Base-by-base conservation (phyloP, 2,888 invertebrate species). In the Ophion costatus region DNA sequence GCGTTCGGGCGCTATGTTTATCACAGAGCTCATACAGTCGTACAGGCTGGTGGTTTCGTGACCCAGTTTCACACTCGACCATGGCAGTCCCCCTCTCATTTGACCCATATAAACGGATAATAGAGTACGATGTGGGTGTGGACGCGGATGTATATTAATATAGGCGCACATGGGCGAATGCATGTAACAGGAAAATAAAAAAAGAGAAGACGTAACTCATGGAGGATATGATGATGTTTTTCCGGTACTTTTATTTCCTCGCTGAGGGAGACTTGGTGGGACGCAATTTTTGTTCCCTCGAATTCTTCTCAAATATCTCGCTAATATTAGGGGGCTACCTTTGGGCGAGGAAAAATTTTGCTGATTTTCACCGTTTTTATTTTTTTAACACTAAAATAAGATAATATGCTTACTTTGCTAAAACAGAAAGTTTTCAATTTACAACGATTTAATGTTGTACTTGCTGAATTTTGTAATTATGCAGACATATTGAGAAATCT, bases 51-150 rank as follows among this genome's bases (percentile, higher is more conserved):
- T 82, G 73, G 75, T 67, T 66, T 82, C 45, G 69, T 85, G 88
- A 87, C 90, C 90, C 77, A 89, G 86, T 90, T 90, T 85, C 63
- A 71, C 78, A 82, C 80, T 57, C 69, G 79, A 80, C 85, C 79
- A 81, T 73, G 86, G 75, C 80, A 86, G 88, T 86, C 86, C 87
- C 88, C 45, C 61, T 87, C 64, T 57, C 71, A 87, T 88, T 84
- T 86, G 84, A 85, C 87, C 86, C 71, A 85, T 66, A 83, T 77
- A 14, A 51, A 81, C 45, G 57, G 79, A 86, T 82, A 77, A 79
- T 79, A 64, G 76, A 74, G 80, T 70, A 83, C 67, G 69, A 57
- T 63, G 56, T 69, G 79, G 33, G 24, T 56, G 63, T 38, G 70
- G 11, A 38, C 38, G 38, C 9, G 20, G 11, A 5, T 51, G 14